phyloP scores from a whole-genome alignment of 2,797 vertebrate species.

The Enteromius radiatus region DNA sequence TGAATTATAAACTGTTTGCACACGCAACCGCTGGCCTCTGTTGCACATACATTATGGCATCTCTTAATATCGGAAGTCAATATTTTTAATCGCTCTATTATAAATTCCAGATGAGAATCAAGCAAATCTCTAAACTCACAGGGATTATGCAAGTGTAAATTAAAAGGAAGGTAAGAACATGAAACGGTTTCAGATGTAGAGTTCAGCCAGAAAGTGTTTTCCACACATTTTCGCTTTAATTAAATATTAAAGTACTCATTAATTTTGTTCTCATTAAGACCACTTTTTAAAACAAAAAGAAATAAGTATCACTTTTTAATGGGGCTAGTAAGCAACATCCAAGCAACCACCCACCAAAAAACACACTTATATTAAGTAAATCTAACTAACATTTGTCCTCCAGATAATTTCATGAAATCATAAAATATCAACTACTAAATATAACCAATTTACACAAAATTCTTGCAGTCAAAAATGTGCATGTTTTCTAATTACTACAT shows the following conservation, averaged over 20 bases:
- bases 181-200: not conserved
- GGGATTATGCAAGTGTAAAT: slow-evolving; percentile 20
- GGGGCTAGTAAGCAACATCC: not conserved
- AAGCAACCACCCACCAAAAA: not conserved
- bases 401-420: not conserved
- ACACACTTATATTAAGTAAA: not conserved
- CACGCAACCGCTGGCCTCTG: not conserved
- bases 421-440: not conserved
- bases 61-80: slow-evolving; percentile 28
- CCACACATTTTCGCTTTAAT: not conserved
- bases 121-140: slow-evolving; percentile 22
- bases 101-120: slow-evolving; percentile 20
- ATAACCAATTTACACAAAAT: not conserved
- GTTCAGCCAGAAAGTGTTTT: not conserved
- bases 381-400: not conserved
- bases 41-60: slow-evolving; percentile 6
- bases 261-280: not conserved
- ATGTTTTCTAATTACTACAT: not conserved
- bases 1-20: slow-evolving; percentile 16
- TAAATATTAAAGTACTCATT: not conserved
- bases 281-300: not conserved
- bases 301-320: not conserved
- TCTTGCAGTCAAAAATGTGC: not conserved
- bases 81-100: slow-evolving; percentile 29
- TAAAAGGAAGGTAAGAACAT: slow-evolving; percentile 7